phyloP scores from a whole-genome alignment of 2,113 vertebrate genomes.

The Falco punctatus region DNA sequence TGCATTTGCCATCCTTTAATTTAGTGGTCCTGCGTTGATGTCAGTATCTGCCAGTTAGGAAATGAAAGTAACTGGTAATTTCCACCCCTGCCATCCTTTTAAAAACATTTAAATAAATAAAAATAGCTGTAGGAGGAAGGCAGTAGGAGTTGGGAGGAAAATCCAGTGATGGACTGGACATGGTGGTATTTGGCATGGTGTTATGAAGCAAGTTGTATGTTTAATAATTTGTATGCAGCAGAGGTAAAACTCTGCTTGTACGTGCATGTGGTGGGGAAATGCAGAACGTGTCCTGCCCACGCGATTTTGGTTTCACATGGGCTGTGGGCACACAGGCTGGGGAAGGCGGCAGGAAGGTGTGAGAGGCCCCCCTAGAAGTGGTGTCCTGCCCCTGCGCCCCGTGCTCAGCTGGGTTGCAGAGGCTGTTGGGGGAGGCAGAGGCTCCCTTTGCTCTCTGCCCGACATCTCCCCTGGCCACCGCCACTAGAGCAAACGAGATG shows the following conservation, averaged over 20 bases:
- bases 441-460: background rate
- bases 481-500: background rate
- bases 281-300: background rate
- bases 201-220: background rate
- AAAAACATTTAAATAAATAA: background rate
- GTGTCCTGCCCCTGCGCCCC: background rate
- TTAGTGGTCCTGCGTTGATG: background rate
- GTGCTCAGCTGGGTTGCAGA: background rate
- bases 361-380: background rate
- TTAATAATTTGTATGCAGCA: background rate
- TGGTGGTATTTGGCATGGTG: background rate
- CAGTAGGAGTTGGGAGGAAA: background rate
- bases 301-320: fast-evolving
- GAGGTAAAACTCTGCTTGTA: background rate
- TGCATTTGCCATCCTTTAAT: background rate
- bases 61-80: background rate
- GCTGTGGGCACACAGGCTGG: background rate
- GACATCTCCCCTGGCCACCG: background rate
- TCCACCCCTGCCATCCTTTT: background rate
- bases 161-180: background rate
- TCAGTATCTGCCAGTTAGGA: background rate
- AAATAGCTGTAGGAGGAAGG: background rate
- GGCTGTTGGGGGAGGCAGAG: background rate
- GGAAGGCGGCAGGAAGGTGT: background rate
- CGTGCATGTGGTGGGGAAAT: background rate